Evolutionary conservation across 2,113 vertebrate genomes (phyloP).

Genomic region (Corvus hawaiiensis): DNA sequence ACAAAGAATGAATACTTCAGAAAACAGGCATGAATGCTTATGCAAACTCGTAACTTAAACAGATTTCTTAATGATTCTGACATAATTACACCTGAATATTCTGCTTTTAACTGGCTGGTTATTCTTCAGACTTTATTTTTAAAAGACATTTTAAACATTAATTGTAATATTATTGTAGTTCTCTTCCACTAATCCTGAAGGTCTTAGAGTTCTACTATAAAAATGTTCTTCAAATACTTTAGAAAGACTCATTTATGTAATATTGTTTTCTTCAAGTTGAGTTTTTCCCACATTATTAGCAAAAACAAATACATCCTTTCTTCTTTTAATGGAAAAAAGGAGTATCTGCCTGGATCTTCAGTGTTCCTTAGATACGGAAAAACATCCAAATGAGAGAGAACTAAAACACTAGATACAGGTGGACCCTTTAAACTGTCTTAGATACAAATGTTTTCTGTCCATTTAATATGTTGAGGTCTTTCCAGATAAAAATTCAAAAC

Average conservation of each 20-base stretch:
- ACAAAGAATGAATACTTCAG: neutral
- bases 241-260: neutral
- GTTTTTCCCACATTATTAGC: neutral
- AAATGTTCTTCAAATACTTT: neutral
- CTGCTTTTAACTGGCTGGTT: neutral
- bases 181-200: neutral
- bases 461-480: slow-evolving; percentile 50
- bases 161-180: neutral
- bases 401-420: slow-evolving; percentile 64
- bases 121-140: neutral
- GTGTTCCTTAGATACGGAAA: slow-evolving; percentile 50
- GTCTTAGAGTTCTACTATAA: neutral
- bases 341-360: slow-evolving; percentile 12
- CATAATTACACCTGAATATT: neutral
- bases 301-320: slow-evolving; percentile 42
- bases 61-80: neutral
- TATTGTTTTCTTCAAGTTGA: neutral
- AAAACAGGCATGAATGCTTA: neutral
- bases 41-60: neutral
- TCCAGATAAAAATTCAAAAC: slow-evolving; percentile 68
- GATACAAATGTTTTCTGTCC: slow-evolving; percentile 67
- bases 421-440: slow-evolving; percentile 61
- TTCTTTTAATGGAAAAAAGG: slow-evolving; percentile 50
- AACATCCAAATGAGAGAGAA: slow-evolving; percentile 52
- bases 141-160: neutral